phyloP scores from a whole-genome alignment of 2,888 invertebrate genomes.

The Anthophora plumipes region DNA sequence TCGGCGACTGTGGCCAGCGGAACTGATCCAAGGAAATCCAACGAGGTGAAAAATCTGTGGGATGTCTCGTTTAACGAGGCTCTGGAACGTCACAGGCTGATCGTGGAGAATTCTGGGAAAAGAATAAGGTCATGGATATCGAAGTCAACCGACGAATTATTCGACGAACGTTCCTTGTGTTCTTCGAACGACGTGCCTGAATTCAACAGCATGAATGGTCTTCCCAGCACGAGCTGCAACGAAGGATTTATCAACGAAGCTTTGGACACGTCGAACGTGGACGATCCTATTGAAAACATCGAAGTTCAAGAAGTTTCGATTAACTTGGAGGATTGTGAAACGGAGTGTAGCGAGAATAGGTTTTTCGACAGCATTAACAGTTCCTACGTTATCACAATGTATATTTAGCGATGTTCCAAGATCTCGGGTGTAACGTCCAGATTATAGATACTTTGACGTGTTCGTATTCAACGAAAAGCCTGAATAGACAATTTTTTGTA shows the following conservation, averaged over 20 bases:
- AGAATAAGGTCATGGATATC: slow-evolving; percentile 3
- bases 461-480: too few relatives aligned
- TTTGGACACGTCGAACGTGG: background rate
- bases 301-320: background rate
- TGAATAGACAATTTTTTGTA: too few relatives aligned
- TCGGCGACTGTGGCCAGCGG: background rate
- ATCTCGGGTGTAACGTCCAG: too few relatives aligned
- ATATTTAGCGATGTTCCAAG: slow-evolving; percentile 42
- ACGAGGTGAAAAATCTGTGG: background rate
- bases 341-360: slow-evolving; percentile 6
- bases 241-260: background rate
- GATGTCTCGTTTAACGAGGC: background rate
- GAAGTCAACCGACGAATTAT: slow-evolving; percentile 13
- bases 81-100: background rate
- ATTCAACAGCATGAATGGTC: slow-evolving; percentile 23
- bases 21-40: background rate
- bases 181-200: slow-evolving; percentile 24
- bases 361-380: background rate
- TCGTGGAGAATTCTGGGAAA: background rate
- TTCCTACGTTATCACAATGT: slow-evolving; percentile 63
- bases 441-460: too few relatives aligned
- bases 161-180: background rate
- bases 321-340: background rate
- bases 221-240: background rate
- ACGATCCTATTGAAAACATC: background rate